Evolutionary conservation across 2,888 invertebrate genomes (phyloP), one percentile per base, ranked within the genome.

Genomic region (Celastrina argiolus): DNA sequence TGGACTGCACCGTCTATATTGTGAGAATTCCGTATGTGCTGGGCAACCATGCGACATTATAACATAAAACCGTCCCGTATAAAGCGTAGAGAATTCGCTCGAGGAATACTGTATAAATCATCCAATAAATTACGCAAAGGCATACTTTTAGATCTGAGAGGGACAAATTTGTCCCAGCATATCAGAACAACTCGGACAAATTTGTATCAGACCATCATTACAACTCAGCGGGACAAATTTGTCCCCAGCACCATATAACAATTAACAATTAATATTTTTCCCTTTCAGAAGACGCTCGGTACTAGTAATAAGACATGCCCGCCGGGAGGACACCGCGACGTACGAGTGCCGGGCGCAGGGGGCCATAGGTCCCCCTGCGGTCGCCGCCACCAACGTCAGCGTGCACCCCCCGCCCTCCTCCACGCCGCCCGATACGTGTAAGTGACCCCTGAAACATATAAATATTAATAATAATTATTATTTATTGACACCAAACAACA

Each of bases 271-370:
- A 10, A 28, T 6, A 3, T 63, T 36, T 61, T 8, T 67, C 10
- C 45, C 5, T 87, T 87, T 68, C 92, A 97, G 96, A 92, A 95
- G 94, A 92, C 94, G 95, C 93, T 96, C 96, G 91, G 95, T 95
- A 87, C 93, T 97, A 88, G 94, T 95, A 83, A 95, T 97, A 91
- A 93, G 93, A 81, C 94, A 94, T 81, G 94, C 94, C 78, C 93
- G 93, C 80, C 93, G 92, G 76, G 93, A 94, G 84, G 96, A 96
- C 91, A 93, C 94, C 75, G 97, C 96, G 79, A 91, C 91, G 79
- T 97, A 97, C 91, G 95, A 96, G 89, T 97, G 97, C 88, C 92
- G 95, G 78, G 96, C 96, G 72, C 94, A 94, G 82, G 94, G 94
- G 73, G 93, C 94, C 71, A 91, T 93, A 74, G 93, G 94, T 69